Percentiles rank a stretch among this genome's conserved stretches.
Evolutionary conservation across 2,113 vertebrate species (phyloP).

Genomic region (Lanius collurio): DNA sequence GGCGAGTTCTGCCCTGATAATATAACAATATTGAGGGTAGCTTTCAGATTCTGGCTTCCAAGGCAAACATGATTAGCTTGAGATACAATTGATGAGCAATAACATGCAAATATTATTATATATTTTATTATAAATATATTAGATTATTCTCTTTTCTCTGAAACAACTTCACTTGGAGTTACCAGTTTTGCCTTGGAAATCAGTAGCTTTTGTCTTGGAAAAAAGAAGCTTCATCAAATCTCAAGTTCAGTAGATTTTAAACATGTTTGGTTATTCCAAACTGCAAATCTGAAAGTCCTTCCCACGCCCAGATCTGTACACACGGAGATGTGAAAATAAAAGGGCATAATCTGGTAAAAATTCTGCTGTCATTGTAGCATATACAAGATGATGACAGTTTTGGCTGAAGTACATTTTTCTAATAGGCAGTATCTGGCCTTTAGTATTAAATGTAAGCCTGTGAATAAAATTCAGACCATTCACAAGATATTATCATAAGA

Average conservation of each 20-base stretch:
- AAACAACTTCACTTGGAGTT: background rate
- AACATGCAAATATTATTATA: background rate
- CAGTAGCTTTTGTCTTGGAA: background rate
- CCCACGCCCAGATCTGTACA: conserved; percentile 14
- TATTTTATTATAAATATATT: no score
- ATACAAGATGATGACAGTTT: conserved; percentile 30
- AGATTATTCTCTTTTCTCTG: background rate
- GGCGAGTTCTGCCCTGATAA: background rate
- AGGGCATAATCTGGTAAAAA: conserved; percentile 64
- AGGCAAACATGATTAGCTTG: background rate
- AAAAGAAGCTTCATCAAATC: background rate
- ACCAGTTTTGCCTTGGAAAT: background rate
- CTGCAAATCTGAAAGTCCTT: conserved; percentile 14
- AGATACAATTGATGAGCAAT: background rate
- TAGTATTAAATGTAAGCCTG: conserved; percentile 48
- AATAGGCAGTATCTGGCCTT: conserved; percentile 60
- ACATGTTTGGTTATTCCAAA: conserved; percentile 25
- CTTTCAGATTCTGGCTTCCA: background rate
- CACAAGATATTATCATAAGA: background rate
- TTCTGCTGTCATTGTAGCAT: conserved; percentile 39
- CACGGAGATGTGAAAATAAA: conserved; percentile 61
- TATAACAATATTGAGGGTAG: background rate
- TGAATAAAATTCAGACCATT: conserved; percentile 63
- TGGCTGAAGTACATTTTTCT: conserved; percentile 32
- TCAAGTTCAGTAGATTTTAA: background rate